Base-by-base conservation (phyloP, 2,888 invertebrate species). In the Dolichomitus sp. region DNA sequence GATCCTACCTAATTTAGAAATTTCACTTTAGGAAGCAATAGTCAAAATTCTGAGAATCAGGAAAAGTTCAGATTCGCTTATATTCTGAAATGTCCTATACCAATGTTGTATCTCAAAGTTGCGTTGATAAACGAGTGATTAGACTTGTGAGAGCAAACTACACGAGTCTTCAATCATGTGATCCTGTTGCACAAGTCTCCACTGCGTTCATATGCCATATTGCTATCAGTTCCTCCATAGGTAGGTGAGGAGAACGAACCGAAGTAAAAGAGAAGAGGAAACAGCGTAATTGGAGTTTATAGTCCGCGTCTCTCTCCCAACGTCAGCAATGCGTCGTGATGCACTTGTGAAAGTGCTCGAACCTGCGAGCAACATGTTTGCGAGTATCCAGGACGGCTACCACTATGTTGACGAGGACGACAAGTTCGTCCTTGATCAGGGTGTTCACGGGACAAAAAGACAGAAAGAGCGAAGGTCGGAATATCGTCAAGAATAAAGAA, bases 241-340 rank as follows among this genome's bases (percentile, higher is more conserved):
- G 72, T 61, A 75, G 61, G 75, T 63, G 52, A 54, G 27, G 50
- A 50, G 69, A 74, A 80, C 54, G 45, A 48, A 78, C 73, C 68
- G 75, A 79, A 59, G 63, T 59, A 50, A 42, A 59, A 77, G 57
- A 80, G 76, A 76, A 78, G 72, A 74, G 83, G 72, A 66, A 75
- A 65, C 27, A 19, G 74, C 69, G 83, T 85, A 83, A 83, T 85
- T 85, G 83, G 83, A 83, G 81, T 83, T 83, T 83, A 83, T 85
- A 81, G 83, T 73, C 72, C 80, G 54, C 54, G 23, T 54, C 70
- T 75, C 70, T 78, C 66, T 69, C 68, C 73, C 70, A 63, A 72
- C 72, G 68, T 78, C 78, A 79, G 81, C 78, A 65, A 84, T 68
- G 78, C 70, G 59, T 50, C 48, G 65, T 57, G 52, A 57, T 63